Evolutionary conservation across 2,888 invertebrate species (phyloP).

Genomic region (Gerosis bhagava): DNA sequence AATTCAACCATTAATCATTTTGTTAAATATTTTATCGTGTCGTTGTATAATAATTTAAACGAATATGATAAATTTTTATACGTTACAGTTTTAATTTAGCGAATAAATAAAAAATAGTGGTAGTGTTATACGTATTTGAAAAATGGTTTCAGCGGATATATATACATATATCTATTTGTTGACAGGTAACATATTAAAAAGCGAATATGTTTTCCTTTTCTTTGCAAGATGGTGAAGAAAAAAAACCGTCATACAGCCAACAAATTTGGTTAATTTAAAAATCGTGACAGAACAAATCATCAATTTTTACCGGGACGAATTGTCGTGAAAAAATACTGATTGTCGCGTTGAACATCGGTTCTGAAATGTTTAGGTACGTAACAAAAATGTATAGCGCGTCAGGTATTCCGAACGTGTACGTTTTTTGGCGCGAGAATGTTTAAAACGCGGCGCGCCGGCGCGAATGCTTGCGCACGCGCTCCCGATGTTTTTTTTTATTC

Average conservation of each 20-base stretch:
- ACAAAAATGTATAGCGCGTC: slow-evolving; percentile 62
- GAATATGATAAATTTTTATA: neutral
- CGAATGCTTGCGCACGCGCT: slow-evolving; percentile 73
- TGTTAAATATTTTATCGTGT: slow-evolving; percentile 2
- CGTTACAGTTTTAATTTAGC: neutral
- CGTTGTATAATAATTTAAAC: neutral
- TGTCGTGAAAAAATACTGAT: slow-evolving; percentile 54
- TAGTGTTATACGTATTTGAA: too few species aligned
- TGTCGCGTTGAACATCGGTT: slow-evolving; percentile 49
- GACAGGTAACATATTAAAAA: too few species aligned
- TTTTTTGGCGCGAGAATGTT: slow-evolving; percentile 65
- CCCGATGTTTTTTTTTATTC: slow-evolving; percentile 45
- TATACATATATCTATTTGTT: too few species aligned
- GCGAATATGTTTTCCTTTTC: neutral
- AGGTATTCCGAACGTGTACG: slow-evolving; percentile 59
- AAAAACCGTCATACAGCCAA: slow-evolving; percentile 4
- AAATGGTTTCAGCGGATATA: too few species aligned
- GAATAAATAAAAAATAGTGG: too few species aligned
- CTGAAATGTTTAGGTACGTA: slow-evolving; percentile 40
- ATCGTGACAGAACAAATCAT: slow-evolving; percentile 64
- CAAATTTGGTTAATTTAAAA: slow-evolving; percentile 28
- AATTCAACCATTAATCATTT: slow-evolving; percentile 2
- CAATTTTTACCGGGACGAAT: slow-evolving; percentile 62
- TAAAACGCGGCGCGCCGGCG: slow-evolving; percentile 41
- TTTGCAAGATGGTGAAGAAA: neutral